Base-by-base conservation (phyloP, 2,113 vertebrate genomes). In the Myiozetetes cayanensis region DNA sequence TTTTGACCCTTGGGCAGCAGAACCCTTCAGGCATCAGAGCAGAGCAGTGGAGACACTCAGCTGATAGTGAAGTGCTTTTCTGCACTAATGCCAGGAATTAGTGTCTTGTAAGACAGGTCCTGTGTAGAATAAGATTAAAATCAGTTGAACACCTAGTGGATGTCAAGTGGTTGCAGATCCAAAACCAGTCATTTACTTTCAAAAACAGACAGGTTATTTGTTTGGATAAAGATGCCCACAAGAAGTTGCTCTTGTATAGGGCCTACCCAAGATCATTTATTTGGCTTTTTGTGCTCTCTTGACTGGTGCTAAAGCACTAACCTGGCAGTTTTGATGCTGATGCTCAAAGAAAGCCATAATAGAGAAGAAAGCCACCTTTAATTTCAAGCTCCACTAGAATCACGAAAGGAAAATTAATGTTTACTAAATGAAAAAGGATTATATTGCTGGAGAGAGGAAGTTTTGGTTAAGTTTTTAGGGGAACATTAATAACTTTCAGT, bases 301-400 rank as follows among this genome's bases (percentile, higher is more conserved):
- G 66, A 56, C 18, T 82, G 61, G 33, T 82, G 58, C 67, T 87
- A 72, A 70, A 73, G 74, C 49, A 68, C 59, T 44, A 59, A 91
- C 55, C 68, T 84, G 68, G 14, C 33, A 65, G n/a, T 72, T 93
- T 65, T 53, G 83, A 81, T 90, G 79, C 47, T 74, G 72, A 50
- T 70, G 89, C n/a, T 72, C 37, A 90, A 79, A 92, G 73, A 67
- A 93, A 90, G 66, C 31, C 47, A 12, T 75, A 90, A 85, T 10
- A 62, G 70, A 79, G 65, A 95, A 81, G n/a, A 94, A 92, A 94
- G 31, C 56, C 83, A 92, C 86, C 72, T 94, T 96, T 95, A 94
- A 96, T 96, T 96, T 96, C 93, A 96, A 96, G 96, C 83, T 94
- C 58, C 80, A 78, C 88, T 96, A 94, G 86, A 89, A 95, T 94